Conservation (phyloP, 30 jellyfish, hydroid and myxozoan species). For the Hydra vulgaris region DNA sequence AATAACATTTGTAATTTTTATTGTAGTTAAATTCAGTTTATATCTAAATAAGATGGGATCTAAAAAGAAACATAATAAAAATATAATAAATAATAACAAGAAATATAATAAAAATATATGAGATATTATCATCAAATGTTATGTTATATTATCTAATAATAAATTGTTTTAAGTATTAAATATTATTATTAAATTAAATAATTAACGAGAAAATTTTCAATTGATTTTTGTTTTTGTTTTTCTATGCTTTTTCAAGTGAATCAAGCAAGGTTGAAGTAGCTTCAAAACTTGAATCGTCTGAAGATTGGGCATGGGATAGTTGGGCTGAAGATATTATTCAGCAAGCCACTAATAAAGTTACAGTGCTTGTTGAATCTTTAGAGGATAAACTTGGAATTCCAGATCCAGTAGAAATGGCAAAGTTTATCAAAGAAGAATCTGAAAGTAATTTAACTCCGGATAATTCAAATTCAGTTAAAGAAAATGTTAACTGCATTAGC, state of each 20-base stretch:
- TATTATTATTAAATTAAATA: no score
- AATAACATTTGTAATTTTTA: no score
- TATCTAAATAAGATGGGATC: no score
- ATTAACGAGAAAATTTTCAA: neutral
- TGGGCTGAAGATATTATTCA: slow-evolving; percentile 68
- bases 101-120: no score
- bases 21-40: no score
- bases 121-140: no score
- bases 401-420: slow-evolving; percentile 75
- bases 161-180: no score
- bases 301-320: slow-evolving; percentile 96
- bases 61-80: no score
- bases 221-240: neutral
- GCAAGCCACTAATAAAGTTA: slow-evolving; percentile 63
- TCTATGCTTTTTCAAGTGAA: neutral
- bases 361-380: slow-evolving; percentile 64
- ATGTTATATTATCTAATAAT: no score
- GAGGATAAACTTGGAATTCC: slow-evolving; percentile 92
- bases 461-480: neutral
- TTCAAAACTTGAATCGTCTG: neutral
- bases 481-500: neutral
- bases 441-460: neutral
- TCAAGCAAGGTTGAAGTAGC: neutral
- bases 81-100: no score
- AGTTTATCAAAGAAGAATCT: slow-evolving; percentile 17